Evolutionary conservation across 2,797 vertebrate genomes (phyloP).

Genomic region (Microcaecilia unicolor): DNA sequence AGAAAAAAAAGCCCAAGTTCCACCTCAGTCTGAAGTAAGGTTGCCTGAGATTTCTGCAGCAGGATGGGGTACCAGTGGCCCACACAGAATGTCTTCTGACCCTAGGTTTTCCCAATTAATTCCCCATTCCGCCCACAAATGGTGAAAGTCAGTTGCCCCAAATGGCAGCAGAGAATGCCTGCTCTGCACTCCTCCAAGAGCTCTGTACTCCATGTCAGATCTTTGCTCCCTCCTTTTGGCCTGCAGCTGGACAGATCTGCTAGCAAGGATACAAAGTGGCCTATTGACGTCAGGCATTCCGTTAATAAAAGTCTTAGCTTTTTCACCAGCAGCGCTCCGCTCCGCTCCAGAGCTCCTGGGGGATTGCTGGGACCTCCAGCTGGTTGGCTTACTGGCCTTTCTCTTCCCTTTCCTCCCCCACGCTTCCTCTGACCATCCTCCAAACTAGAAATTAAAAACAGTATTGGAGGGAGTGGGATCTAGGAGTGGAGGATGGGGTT

Average conservation of each 20-base stretch:
- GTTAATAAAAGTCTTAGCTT: constrained; percentile 27
- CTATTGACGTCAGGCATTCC: constrained; percentile 46
- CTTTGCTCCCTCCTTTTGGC: constrained; percentile 20
- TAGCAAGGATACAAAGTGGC: constrained; percentile 31
- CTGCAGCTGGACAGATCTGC: constrained; percentile 17
- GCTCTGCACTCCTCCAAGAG: constrained; percentile 1
- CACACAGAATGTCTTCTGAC: too few species aligned
- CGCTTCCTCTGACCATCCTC: background rate
- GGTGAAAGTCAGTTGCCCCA: too few species aligned
- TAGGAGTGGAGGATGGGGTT: background rate
- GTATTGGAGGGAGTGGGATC: too few species aligned
- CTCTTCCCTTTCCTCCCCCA: too few species aligned
- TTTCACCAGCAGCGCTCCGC: background rate
- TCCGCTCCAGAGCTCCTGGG: background rate
- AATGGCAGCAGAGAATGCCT: background rate
- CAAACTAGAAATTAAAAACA: background rate
- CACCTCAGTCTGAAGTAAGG: too few species aligned
- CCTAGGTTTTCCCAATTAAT: too few species aligned
- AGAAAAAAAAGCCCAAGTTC: too few species aligned
- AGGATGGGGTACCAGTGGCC: too few species aligned
- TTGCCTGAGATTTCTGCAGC: too few species aligned
- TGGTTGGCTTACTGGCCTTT: background rate
- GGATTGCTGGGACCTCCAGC: constrained; percentile 6
- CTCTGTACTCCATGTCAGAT: constrained; percentile 23
- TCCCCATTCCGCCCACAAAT: background rate